Evolutionary conservation across 2,888 invertebrate species (phyloP).

Genomic region (Sturmia bella): DNA sequence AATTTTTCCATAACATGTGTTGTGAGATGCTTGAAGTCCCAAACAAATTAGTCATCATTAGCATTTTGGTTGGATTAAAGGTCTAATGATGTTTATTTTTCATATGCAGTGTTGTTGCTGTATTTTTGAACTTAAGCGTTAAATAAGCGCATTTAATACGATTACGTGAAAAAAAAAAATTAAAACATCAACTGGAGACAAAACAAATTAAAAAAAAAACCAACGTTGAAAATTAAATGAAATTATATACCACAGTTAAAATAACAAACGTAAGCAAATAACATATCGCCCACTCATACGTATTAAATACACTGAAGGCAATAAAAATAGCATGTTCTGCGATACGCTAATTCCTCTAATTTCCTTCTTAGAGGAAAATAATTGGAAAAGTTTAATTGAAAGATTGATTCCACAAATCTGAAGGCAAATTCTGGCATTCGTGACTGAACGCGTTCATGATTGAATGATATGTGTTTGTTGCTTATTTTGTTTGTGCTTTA

Average conservation of each 20-base stretch:
- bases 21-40: conserved; percentile 60
- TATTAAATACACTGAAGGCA: neutral
- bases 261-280: conserved; percentile 71
- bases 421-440: no score
- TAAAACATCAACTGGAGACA: conserved; percentile 64
- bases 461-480: no score
- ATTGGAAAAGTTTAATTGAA: no score
- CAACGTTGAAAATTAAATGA: conserved; percentile 63
- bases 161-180: conserved; percentile 73
- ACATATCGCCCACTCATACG: conserved; percentile 61
- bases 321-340: conserved; percentile 2
- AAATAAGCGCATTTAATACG: conserved; percentile 80
- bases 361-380: no score
- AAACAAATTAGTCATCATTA: conserved; percentile 81
- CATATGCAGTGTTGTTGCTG: conserved; percentile 40
- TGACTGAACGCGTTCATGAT: no score
- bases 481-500: no score
- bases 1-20: conserved; percentile 68
- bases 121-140: conserved; percentile 76
- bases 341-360: no score
- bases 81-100: conserved; percentile 60
- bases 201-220: no score
- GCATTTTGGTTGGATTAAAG: conserved; percentile 72
- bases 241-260: conserved; percentile 76
- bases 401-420: no score